Evolutionary conservation across 2,888 invertebrate species (phyloP), one percentile per base, ranked within the genome.

Genomic region (Ferrisia virgata): DNA sequence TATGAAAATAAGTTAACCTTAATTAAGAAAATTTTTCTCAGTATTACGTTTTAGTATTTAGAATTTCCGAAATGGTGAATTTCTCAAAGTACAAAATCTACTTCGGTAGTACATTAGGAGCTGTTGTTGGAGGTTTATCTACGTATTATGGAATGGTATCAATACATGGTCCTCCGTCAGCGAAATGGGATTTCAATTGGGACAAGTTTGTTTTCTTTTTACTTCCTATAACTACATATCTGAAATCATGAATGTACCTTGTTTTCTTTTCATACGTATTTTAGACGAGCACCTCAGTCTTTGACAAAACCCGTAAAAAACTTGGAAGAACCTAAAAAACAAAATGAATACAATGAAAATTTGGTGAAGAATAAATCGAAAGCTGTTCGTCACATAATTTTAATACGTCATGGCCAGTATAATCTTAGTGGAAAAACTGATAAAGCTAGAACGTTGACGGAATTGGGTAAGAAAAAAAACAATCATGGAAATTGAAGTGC

Each of bases 381-480:
- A 86, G 93, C 93, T 0, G 91, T 92, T 0, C 89, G 98, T n/a
- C 96, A 98, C 88, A 89, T 99, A 82, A 92, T 99, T 86, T 90
- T 99, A 18, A 94, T 99, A 85, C 91, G 99, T 58, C 99, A 99
- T 89, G 99, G 99, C 0, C 98, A 99, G 89, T 99, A 99, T 88
- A 92, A 96, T 87, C 89, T 93, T 58, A 90, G 91, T 11, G 96
- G 95, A 0, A 89, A 89, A 39, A 91, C 90, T 0, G 97, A 97
- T 88, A 89, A 91, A 6, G 93, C 95, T 28, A 91, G 94, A 87
- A 90, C 90, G 82, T 91, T 98, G 13, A 98, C 98, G 0, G 91
- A 92, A 78, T 90, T 97, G 85, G 97, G 97, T 91, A 89, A 89
- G 83, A 6, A 64, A 4, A 64, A 64, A 40, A 28, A 11, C 40